Evolutionary conservation across 1,140 invertebrate species (phyloP).

Genomic region (Leptopilina boulardi): DNA sequence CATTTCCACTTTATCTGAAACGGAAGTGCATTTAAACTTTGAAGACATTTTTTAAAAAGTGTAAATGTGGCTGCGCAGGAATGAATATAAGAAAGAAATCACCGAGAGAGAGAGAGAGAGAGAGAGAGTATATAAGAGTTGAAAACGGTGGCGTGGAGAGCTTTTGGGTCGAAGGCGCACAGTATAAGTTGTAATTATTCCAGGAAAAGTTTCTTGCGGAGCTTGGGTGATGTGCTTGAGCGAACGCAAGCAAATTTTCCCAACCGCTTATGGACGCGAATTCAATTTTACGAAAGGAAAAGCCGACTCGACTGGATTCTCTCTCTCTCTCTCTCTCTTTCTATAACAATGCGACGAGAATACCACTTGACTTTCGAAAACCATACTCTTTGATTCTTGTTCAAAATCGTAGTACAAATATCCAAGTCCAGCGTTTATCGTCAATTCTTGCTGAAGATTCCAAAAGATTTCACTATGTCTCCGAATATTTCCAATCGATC

Average conservation of each 20-base stretch:
- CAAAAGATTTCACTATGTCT: background rate
- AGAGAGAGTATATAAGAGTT: too few relatives aligned
- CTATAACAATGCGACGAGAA: slow-evolving; percentile 4
- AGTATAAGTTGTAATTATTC: slow-evolving; percentile 18
- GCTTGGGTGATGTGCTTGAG: background rate
- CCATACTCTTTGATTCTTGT: background rate
- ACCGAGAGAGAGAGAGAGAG: too few relatives aligned
- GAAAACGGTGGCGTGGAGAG: background rate
- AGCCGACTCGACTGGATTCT: background rate
- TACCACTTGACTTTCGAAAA: slow-evolving; percentile 9
- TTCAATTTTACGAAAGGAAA: background rate
- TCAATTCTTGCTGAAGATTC: background rate
- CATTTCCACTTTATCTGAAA: slow-evolving; percentile 10
- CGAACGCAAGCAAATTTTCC: slow-evolving; percentile 4
- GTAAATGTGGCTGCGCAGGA: background rate
- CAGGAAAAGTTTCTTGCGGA: background rate
- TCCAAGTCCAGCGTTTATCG: background rate
- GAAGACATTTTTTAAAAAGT: slow-evolving; percentile 5
- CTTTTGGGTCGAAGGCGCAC: background rate
- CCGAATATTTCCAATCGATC: background rate
- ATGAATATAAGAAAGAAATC: slow-evolving; percentile 7
- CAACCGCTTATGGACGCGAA: background rate
- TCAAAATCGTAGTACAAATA: slow-evolving; percentile 1
- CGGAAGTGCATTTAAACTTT: slow-evolving; percentile 13
- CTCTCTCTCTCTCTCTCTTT: too few relatives aligned